Evolutionary conservation across 2,797 vertebrate genomes (phyloP).

Genomic region (Glossophaga mutica): DNA sequence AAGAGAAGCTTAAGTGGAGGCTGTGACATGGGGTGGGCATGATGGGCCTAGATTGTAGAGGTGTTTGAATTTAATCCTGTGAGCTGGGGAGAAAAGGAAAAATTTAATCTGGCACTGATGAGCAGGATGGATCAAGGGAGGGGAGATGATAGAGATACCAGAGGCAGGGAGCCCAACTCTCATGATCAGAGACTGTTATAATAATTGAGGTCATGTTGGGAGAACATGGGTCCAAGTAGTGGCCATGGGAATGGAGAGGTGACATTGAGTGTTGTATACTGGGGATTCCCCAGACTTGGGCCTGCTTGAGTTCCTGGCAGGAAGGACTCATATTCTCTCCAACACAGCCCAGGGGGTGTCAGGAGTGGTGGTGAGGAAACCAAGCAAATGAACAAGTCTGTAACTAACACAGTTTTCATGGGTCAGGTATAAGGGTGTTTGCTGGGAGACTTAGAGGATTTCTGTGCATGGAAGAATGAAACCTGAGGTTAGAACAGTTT

Average conservation of each 20-base stretch:
- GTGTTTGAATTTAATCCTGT: neutral
- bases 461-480: neutral
- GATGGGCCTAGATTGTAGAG: neutral
- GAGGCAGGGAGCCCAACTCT: neutral
- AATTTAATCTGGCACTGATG: neutral
- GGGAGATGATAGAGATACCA: neutral
- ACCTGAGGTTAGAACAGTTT: neutral
- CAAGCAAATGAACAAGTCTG: neutral
- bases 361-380: too few species aligned
- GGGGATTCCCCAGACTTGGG: neutral
- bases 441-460: neutral
- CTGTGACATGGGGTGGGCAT: neutral
- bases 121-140: neutral
- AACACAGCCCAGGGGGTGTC: neutral
- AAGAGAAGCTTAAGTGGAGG: neutral
- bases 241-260: neutral
- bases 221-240: neutral
- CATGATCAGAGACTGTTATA: neutral
- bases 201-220: neutral
- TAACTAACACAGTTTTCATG: neutral
- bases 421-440: neutral
- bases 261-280: neutral
- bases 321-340: neutral
- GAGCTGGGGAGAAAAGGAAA: neutral
- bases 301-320: neutral